A percentile compares a stretch with the other conserved stretches of the same genome.
These are phyloP conservation scores for Macrotrachela quadricornifera DNA, from an alignment of 1,140 invertebrate genomes.

Conservation along the genomic window DNA sequence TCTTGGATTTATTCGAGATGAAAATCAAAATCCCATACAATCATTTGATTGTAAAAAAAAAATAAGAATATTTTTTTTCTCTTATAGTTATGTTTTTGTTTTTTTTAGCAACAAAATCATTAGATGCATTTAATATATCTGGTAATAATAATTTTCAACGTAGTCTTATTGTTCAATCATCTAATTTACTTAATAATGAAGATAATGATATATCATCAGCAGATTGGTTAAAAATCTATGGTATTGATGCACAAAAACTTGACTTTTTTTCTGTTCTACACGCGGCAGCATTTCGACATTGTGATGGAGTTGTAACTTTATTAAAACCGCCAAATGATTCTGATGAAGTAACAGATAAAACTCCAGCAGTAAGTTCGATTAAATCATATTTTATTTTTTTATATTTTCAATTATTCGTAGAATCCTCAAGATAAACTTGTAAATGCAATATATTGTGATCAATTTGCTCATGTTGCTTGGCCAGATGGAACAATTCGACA, in stretches of 20 bases:
- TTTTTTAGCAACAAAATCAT: too few relatives aligned
- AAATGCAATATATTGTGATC: constrained; percentile 29
- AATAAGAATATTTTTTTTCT: too few relatives aligned
- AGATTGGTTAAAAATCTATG: constrained; percentile 24
- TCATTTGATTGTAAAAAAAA: too few relatives aligned
- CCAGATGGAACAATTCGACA: constrained; percentile 26
- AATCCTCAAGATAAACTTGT: constrained; percentile 12
- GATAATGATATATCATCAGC: constrained; percentile 26
- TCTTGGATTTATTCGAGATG: too few relatives aligned
- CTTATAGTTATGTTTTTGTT: too few relatives aligned
- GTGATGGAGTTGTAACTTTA: constrained; percentile 24
- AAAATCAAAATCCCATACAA: too few relatives aligned
- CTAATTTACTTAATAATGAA: neutral
- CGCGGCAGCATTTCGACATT: constrained; percentile 26
- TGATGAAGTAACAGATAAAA: too few relatives aligned
- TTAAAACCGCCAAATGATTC: constrained; percentile 12
- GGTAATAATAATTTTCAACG: too few relatives aligned
- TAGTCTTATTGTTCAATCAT: too few relatives aligned
- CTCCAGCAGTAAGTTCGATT: too few relatives aligned
- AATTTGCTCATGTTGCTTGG: constrained; percentile 27
- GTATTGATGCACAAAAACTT: constrained; percentile 19
- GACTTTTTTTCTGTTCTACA: constrained; percentile 23
- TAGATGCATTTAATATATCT: too few relatives aligned
- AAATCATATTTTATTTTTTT: too few relatives aligned
- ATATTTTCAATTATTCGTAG: constrained; percentile 9